These are phyloP conservation scores for Calliopsis andreniformis DNA, from an alignment of 1,140 invertebrate species.

Conservation along the genomic window DNA sequence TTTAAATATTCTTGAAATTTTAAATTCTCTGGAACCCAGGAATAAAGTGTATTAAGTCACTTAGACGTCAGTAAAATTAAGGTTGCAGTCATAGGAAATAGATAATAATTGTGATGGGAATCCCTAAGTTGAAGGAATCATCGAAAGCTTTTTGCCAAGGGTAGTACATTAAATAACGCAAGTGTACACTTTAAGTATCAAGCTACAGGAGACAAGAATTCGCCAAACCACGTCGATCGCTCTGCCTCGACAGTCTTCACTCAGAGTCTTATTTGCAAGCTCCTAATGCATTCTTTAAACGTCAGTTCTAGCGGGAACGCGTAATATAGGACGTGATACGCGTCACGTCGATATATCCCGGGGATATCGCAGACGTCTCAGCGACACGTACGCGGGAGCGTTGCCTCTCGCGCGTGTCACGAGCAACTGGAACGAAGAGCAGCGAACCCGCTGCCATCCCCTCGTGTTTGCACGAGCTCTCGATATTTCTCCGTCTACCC, in stretches of 20 bases:
- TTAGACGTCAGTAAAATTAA: too few species aligned
- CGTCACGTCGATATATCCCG: conserved; percentile 49
- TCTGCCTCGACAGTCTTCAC: background rate
- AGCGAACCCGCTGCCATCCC: background rate
- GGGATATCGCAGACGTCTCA: conserved; percentile 41
- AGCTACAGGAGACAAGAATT: too few species aligned
- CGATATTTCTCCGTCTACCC: conserved; percentile 32
- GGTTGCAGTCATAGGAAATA: too few species aligned
- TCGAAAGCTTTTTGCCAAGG: too few species aligned
- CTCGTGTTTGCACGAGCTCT: background rate
- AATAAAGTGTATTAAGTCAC: too few species aligned
- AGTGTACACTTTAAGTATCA: too few species aligned
- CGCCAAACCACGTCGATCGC: too few species aligned
- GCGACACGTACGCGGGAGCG: conserved; percentile 46
- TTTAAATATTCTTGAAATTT: too few species aligned
- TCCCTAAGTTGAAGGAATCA: too few species aligned
- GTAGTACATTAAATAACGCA: too few species aligned
- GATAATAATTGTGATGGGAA: too few species aligned
- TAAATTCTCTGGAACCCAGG: too few species aligned
- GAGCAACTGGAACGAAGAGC: conserved; percentile 37
- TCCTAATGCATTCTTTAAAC: background rate
- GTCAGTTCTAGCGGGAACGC: conserved; percentile 12
- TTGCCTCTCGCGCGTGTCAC: conserved; percentile 47
- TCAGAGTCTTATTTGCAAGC: background rate
- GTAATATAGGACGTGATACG: conserved; percentile 15